Evolutionary conservation across 2,113 vertebrate species (phyloP).

Genomic region (Varanus komodoensis): DNA sequence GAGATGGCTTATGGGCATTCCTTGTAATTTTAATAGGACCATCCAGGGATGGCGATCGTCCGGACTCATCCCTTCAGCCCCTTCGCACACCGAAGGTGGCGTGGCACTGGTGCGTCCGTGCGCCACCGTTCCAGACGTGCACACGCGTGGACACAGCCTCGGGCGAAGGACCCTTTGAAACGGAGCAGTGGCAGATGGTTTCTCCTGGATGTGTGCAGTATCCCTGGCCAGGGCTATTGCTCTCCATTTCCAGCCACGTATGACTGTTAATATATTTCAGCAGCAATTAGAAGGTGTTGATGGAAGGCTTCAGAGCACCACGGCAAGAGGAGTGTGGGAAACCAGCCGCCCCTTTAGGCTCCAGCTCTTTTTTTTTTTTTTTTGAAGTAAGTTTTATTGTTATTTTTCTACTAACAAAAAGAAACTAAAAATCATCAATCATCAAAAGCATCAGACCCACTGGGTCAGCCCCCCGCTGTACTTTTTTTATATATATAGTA

Average conservation of each 20-base stretch:
- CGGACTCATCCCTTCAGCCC: neutral
- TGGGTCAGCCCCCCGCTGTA: too few relatives aligned
- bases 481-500: too few relatives aligned
- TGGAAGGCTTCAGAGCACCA: conserved; percentile 10
- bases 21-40: neutral
- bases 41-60: neutral
- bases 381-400: too few relatives aligned
- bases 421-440: too few relatives aligned
- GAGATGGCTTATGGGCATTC: neutral
- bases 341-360: conserved; percentile 13
- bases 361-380: neutral
- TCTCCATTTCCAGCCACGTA: neutral
- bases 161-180: neutral
- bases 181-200: neutral
- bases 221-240: neutral
- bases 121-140: neutral
- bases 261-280: neutral
- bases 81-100: neutral
- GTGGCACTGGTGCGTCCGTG: neutral
- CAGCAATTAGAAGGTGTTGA: conserved; percentile 23
- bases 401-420: too few relatives aligned
- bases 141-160: neutral
- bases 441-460: too few relatives aligned
- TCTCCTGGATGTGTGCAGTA: neutral
- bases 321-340: conserved; percentile 31